Evolutionary conservation across 2,888 invertebrate genomes (phyloP).

Genomic region (Ophion slaviceki): DNA sequence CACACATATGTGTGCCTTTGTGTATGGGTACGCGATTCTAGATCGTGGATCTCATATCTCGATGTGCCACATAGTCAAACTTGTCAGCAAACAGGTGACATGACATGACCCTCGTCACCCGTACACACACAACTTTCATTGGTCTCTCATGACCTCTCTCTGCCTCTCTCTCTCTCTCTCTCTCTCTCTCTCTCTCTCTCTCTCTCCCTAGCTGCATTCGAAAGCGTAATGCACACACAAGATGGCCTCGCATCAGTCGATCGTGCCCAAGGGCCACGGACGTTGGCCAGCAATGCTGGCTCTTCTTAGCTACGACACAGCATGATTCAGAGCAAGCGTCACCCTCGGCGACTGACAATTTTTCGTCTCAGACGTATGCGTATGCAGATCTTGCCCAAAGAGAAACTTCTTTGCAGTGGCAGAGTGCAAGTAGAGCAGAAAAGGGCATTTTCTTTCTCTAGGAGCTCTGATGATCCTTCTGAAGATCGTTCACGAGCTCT

Average conservation of each 20-base stretch:
- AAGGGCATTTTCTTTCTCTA: too few species aligned
- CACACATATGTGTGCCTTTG: background rate
- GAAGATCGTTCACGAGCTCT: too few species aligned
- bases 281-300: slow-evolving; percentile 1
- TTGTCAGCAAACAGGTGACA: slow-evolving; percentile 35
- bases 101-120: slow-evolving; percentile 38
- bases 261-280: background rate
- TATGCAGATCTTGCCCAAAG: too few species aligned
- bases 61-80: slow-evolving; percentile 26
- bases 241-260: background rate
- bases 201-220: slow-evolving; percentile 3
- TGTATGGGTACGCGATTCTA: background rate
- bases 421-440: too few species aligned
- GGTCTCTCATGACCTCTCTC: background rate
- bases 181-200: background rate
- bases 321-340: slow-evolving; percentile 6
- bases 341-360: background rate
- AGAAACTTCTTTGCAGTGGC: too few species aligned
- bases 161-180: background rate
- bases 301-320: background rate
- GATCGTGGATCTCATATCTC: slow-evolving; percentile 18
- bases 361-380: too few species aligned
- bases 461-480: too few species aligned
- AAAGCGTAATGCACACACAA: slow-evolving; percentile 16
- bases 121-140: background rate